A percentile compares a stretch with the other conserved stretches of the same genome.
phyloP scores from a whole-genome alignment of 2,888 invertebrate genomes.

The Tortricodes alternella region DNA sequence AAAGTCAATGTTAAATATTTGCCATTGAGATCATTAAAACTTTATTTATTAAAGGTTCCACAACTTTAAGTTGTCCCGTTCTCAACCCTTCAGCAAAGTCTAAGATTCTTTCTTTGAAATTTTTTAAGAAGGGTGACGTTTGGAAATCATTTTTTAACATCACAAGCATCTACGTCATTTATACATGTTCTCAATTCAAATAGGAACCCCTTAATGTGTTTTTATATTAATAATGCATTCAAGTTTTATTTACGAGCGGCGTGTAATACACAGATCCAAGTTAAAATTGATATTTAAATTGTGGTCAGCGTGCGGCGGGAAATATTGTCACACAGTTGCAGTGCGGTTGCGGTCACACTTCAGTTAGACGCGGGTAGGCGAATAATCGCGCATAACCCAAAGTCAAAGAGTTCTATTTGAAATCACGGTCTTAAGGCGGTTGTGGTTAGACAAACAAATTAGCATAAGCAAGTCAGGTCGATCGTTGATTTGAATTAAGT shows the following conservation, averaged over 20 bases:
- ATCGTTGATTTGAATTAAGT: constrained; percentile 26
- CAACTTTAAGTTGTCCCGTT: no score
- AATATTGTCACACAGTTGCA: constrained; percentile 53
- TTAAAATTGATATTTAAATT: constrained; percentile 55
- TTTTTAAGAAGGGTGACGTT: no score
- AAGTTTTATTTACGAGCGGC: constrained; percentile 4
- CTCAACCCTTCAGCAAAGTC: no score
- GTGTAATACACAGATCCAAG: background rate
- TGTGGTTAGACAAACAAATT: constrained; percentile 38
- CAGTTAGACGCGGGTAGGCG: background rate
- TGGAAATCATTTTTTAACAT: no score
- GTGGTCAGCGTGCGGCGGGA: constrained; percentile 57
- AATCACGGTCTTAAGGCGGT: constrained; percentile 10
- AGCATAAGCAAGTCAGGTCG: constrained; percentile 36
- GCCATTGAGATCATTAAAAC: no score
- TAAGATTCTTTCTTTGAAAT: no score
- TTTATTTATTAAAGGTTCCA: no score
- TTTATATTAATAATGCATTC: background rate
- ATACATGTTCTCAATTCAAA: background rate
- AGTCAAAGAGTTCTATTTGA: constrained; percentile 9
- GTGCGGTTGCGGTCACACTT: constrained; percentile 51
- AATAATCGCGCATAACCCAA: background rate
- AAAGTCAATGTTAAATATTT: no score
- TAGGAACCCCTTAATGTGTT: background rate
- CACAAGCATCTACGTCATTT: no score